A percentile compares a stretch with the other conserved stretches of the same genome.
phyloP scores from a whole-genome alignment of 2,888 invertebrate genomes.

The Nemotelus nigrinus region DNA sequence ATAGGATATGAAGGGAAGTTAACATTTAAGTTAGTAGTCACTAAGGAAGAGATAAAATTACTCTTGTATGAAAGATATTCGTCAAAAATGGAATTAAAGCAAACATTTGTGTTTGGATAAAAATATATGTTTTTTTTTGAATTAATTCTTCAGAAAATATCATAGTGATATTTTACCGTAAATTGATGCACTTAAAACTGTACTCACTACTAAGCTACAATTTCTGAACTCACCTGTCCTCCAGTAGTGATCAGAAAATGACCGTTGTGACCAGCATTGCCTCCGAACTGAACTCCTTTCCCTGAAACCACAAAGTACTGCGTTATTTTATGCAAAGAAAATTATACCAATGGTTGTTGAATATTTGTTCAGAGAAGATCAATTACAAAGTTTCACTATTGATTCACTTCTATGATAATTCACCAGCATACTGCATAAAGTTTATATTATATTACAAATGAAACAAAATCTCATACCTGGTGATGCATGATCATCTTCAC shows the following conservation, averaged over 20 bases:
- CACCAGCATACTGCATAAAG: too few relatives aligned
- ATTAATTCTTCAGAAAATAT: too few relatives aligned
- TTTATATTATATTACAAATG: background rate
- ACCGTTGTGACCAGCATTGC: background rate
- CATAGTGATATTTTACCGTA: background rate
- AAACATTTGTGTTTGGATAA: too few relatives aligned
- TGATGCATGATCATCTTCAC: conserved; percentile 13
- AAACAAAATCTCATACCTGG: conserved; percentile 9
- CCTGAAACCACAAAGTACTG: background rate
- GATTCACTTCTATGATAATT: too few relatives aligned
- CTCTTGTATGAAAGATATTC: too few relatives aligned
- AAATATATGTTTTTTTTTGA: too few relatives aligned
- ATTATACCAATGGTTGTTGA: too few relatives aligned
- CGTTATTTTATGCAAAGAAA: background rate
- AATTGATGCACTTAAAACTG: background rate
- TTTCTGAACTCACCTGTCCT: background rate
- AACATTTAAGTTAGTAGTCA: too few relatives aligned
- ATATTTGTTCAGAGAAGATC: too few relatives aligned
- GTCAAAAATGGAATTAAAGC: too few relatives aligned
- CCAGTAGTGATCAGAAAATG: background rate
- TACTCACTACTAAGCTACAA: background rate
- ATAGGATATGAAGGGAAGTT: too few relatives aligned
- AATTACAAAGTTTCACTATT: background rate
- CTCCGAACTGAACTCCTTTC: conserved; percentile 3
- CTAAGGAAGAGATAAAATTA: too few relatives aligned